phyloP scores from a whole-genome alignment of 2,797 vertebrate species.

The Sternarchorhynchus goeldii region DNA sequence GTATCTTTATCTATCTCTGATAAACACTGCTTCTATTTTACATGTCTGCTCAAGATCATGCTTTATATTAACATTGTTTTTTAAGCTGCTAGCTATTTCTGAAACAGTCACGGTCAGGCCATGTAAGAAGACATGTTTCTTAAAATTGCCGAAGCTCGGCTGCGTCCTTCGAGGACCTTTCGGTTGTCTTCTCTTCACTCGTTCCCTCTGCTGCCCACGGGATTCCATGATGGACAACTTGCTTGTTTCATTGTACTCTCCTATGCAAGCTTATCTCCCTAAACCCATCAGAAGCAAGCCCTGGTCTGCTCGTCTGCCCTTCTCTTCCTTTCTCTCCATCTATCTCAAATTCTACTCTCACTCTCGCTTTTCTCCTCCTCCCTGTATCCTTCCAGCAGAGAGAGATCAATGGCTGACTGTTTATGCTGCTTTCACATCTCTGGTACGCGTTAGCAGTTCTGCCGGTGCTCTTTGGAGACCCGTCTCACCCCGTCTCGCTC shows the following conservation, averaged over 20 bases:
- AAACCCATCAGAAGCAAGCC: conserved; percentile 19
- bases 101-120: too few relatives aligned
- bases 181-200: neutral
- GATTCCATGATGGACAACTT: conserved; percentile 9
- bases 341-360: neutral
- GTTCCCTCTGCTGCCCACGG: neutral
- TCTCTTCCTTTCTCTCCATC: neutral
- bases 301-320: neutral
- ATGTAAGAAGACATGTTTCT: neutral
- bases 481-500: neutral
- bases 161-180: conserved; percentile 11
- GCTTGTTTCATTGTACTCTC: conserved; percentile 1
- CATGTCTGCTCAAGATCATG: neutral
- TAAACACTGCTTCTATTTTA: neutral
- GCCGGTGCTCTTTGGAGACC: neutral
- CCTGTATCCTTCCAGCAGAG: neutral
- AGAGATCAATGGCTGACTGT: conserved; percentile 16
- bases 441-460: neutral
- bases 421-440: conserved; percentile 11
- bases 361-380: neutral
- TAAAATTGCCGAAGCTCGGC: neutral
- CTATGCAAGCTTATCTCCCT: conserved; percentile 22
- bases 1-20: neutral
- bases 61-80: too few relatives aligned
- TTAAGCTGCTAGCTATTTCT: too few relatives aligned